phyloP scores from a whole-genome alignment of 1,140 invertebrate genomes.

The Eriosoma lanigerum region DNA sequence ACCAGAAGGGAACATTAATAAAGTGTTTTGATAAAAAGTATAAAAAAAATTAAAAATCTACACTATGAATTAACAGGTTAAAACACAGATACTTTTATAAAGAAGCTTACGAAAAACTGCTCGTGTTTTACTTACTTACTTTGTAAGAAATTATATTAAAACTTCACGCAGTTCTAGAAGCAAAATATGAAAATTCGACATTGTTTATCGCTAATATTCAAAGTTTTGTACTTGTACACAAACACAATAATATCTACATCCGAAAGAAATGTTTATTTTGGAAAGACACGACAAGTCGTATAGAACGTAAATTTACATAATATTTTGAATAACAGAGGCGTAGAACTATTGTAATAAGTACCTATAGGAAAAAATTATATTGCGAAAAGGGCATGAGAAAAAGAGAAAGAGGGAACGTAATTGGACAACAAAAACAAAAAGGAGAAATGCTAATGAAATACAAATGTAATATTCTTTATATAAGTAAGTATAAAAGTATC shows the following conservation, averaged over 20 bases:
- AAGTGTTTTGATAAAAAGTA: slow-evolving; percentile 9
- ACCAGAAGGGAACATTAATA: slow-evolving; percentile 29
- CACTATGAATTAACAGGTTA: not conserved
- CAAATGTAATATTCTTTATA: not conserved
- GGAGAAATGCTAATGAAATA: slow-evolving; percentile 10
- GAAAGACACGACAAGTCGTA: not conserved
- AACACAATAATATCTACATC: not conserved
- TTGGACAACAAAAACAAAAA: not conserved
- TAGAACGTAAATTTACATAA: not conserved
- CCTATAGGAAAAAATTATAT: slow-evolving; percentile 4
- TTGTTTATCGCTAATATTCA: not conserved
- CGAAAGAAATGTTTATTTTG: not conserved
- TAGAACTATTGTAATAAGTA: too few species aligned
- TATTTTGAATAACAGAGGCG: not conserved
- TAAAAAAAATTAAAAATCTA: not conserved
- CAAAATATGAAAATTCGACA: not conserved
- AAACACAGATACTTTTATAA: not conserved
- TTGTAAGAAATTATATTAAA: slow-evolving; percentile 1
- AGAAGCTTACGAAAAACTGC: not conserved
- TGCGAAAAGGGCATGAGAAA: too few species aligned
- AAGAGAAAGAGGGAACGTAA: not conserved
- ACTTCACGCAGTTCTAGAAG: not conserved
- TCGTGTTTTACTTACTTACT: not conserved
- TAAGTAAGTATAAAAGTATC: not conserved
- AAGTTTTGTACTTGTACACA: not conserved